Evolutionary conservation across 2,797 vertebrate genomes (phyloP).

Genomic region (Mormyrus proboscirostris): DNA sequence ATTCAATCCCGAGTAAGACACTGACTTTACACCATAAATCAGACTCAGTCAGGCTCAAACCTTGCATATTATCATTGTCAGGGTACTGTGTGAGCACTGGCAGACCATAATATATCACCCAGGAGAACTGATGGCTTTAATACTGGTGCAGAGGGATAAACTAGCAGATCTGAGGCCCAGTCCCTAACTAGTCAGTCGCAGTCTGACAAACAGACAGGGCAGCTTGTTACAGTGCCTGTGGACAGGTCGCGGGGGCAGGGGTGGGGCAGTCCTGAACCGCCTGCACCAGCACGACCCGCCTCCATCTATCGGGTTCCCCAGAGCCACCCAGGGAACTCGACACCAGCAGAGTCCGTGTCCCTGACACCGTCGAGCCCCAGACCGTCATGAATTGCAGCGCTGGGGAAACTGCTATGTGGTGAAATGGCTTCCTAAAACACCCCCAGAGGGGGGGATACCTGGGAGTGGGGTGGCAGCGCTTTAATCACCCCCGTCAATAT

Average conservation of each 20-base stretch:
- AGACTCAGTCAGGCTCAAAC: background rate
- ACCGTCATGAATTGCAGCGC: background rate
- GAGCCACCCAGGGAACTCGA: background rate
- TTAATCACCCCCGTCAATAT: background rate
- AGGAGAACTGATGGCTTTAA: background rate
- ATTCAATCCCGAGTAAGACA: background rate
- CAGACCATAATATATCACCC: background rate
- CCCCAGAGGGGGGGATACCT: background rate
- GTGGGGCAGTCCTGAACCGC: background rate
- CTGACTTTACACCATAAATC: background rate
- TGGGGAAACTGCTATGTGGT: background rate
- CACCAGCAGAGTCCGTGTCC: background rate
- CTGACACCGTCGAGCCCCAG: background rate
- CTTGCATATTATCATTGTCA: background rate
- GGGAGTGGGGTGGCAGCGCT: background rate
- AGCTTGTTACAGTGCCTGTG: slow-evolving; percentile 51
- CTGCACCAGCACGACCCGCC: background rate
- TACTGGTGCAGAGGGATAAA: background rate
- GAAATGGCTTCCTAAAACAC: background rate
- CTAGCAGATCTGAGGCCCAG: slow-evolving; percentile 46
- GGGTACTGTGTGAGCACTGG: background rate
- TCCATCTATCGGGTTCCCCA: background rate
- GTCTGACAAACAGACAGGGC: slow-evolving; percentile 56
- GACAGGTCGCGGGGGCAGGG: background rate
- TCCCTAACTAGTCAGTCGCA: slow-evolving; percentile 63